Conservation (phyloP, 2,888 invertebrate genomes). For the Lapara coniferarum region DNA sequence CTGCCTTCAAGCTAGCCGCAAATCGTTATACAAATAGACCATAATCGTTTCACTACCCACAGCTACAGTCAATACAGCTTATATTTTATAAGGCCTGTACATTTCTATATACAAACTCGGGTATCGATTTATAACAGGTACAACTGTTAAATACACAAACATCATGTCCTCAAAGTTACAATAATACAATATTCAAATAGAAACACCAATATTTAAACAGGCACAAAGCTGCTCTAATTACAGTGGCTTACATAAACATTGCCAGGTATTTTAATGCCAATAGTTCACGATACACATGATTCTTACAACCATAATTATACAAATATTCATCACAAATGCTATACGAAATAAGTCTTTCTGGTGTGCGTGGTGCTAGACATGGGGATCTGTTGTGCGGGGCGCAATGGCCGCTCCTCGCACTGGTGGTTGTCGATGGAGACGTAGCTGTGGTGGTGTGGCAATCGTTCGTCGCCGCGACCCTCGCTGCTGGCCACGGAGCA, state of each 20-base stretch:
- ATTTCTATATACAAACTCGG: constrained; percentile 15
- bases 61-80: no score
- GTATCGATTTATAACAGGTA: constrained; percentile 5
- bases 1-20: no score
- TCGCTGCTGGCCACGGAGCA: constrained; percentile 84
- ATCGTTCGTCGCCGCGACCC: constrained; percentile 79
- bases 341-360: constrained; percentile 82
- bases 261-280: neutral
- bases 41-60: no score
- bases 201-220: constrained; percentile 11
- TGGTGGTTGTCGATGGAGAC: constrained; percentile 81
- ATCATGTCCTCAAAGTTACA: neutral
- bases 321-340: constrained; percentile 50
- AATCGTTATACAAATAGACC: no score
- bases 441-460: constrained; percentile 84
- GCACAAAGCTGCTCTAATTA: constrained; percentile 14
- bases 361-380: constrained; percentile 77
- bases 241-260: neutral
- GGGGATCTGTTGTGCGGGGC: constrained; percentile 78
- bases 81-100: neutral
- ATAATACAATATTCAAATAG: constrained; percentile 13
- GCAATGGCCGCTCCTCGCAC: constrained; percentile 77
- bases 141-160: neutral
- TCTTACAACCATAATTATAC: constrained; percentile 10
- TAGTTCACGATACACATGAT: neutral